Percentiles rank a stretch among this genome's conserved stretches.
Conservation (phyloP, 2,888 invertebrate genomes). For the Venusia cambrica region DNA sequence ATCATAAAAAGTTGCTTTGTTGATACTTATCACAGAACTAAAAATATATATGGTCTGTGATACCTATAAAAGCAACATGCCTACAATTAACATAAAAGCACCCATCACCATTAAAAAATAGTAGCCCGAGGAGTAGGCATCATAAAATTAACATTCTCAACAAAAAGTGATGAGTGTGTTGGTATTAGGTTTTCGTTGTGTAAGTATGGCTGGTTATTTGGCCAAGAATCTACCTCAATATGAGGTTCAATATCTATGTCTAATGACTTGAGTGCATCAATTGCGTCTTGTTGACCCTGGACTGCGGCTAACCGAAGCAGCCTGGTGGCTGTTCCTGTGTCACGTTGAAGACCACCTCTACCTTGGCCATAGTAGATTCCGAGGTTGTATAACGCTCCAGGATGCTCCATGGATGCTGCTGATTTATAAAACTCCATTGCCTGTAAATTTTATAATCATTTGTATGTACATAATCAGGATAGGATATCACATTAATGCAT, state of each 20-base stretch:
- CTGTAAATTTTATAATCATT: constrained; percentile 72
- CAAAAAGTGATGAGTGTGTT: constrained; percentile 56
- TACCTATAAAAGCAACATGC: constrained; percentile 6
- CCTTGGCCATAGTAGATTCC: constrained; percentile 85
- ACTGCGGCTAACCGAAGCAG: constrained; percentile 80
- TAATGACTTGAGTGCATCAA: constrained; percentile 68
- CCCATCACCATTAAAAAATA: constrained; percentile 38
- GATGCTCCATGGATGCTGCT: constrained; percentile 83
- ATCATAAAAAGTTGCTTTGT: too few relatives aligned
- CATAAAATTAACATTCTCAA: constrained; percentile 53
- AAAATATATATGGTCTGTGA: too few relatives aligned
- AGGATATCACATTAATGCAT: too few relatives aligned
- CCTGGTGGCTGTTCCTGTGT: constrained; percentile 72
- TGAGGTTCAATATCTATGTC: constrained; percentile 44
- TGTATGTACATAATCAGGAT: too few relatives aligned
- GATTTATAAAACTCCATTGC: constrained; percentile 84
- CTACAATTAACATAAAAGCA: constrained; percentile 16
- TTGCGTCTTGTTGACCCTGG: constrained; percentile 81
- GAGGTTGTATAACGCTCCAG: constrained; percentile 85
- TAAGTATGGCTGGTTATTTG: constrained; percentile 35
- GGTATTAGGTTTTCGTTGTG: constrained; percentile 48
- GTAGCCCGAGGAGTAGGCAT: constrained; percentile 43
- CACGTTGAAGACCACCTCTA: constrained; percentile 77
- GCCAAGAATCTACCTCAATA: constrained; percentile 40
- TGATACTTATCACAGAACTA: too few relatives aligned